Percentiles rank a stretch among this genome's conserved stretches.
These are phyloP conservation scores for Pseudotriccus pelzelni DNA, from an alignment of 2,797 vertebrate genomes.

Conservation along the genomic window DNA sequence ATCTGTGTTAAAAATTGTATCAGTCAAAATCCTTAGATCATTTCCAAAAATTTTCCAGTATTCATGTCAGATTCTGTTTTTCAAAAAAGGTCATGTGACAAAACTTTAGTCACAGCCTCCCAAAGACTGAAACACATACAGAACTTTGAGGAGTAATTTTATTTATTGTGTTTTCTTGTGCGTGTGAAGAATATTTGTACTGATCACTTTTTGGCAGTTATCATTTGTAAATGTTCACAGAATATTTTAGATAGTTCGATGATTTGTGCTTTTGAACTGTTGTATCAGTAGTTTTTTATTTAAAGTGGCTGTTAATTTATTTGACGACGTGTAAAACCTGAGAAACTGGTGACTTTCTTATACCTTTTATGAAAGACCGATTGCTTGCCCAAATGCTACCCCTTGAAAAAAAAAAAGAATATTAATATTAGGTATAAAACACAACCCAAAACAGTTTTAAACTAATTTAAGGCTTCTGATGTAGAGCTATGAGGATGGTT, in stretches of 20 bases:
- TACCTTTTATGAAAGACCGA: neutral
- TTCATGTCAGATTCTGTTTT: neutral
- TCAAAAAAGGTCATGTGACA: neutral
- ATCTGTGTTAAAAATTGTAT: neutral
- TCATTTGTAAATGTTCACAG: neutral
- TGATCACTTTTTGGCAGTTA: neutral
- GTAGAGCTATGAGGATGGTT: neutral
- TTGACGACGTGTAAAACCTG: neutral
- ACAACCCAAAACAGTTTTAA: neutral
- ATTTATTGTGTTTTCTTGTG: neutral
- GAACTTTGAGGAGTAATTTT: neutral
- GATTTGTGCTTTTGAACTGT: neutral
- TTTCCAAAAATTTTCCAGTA: neutral
- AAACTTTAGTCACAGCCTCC: neutral
- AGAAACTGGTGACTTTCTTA: neutral
- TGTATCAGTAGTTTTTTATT: neutral
- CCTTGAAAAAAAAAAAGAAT: neutral
- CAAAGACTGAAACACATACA: neutral
- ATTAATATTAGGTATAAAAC: neutral
- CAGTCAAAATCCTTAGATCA: neutral
- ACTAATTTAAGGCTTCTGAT: neutral
- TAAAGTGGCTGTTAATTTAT: neutral
- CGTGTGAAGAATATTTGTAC: neutral
- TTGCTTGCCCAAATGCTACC: neutral
- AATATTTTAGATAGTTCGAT: neutral